phyloP scores from a whole-genome alignment of 2,113 vertebrate species.

The Oplegnathus fasciatus region DNA sequence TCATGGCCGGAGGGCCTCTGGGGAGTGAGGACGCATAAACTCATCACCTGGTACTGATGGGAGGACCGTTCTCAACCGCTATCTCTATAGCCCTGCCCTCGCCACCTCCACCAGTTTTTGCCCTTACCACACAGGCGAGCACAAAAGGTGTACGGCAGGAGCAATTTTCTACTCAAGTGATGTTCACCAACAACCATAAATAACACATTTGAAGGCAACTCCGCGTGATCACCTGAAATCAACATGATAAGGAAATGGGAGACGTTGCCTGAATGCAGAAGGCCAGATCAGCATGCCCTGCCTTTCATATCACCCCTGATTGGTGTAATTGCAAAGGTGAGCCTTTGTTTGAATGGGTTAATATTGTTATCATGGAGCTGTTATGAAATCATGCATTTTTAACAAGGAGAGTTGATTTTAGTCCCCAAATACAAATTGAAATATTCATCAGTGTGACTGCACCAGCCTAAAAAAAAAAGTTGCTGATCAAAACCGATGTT shows the following conservation, averaged over 20 bases:
- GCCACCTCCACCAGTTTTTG: conserved; percentile 72
- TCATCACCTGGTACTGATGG: conserved; percentile 89
- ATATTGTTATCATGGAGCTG: conserved; percentile 50
- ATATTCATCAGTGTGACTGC: conserved; percentile 57
- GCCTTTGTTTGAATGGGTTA: conserved; percentile 73
- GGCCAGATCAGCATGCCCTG: conserved; percentile 24
- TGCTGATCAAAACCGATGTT: conserved; percentile 43
- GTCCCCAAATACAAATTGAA: conserved; percentile 57
- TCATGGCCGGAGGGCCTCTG: conserved; percentile 84
- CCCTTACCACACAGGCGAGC: conserved; percentile 33
- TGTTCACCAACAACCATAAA: conserved; percentile 53
- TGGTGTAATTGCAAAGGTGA: conserved; percentile 69
- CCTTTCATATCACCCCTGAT: conserved; percentile 27
- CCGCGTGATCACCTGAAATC: conserved; percentile 39
- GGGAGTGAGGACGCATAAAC: conserved; percentile 90
- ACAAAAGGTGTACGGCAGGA: conserved; percentile 24
- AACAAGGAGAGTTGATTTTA: conserved; percentile 61
- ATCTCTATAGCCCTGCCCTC: conserved; percentile 65
- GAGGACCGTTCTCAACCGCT: conserved; percentile 41
- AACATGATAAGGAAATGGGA: conserved; percentile 36
- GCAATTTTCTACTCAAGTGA: conserved; percentile 67
- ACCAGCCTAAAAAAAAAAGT: conserved; percentile 27
- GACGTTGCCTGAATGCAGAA: conserved; percentile 16
- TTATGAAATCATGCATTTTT: conserved; percentile 72
- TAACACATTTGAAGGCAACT: conserved; percentile 52